phyloP scores from a whole-genome alignment of 2,888 invertebrate species.

The Latrodectus hesperus region DNA sequence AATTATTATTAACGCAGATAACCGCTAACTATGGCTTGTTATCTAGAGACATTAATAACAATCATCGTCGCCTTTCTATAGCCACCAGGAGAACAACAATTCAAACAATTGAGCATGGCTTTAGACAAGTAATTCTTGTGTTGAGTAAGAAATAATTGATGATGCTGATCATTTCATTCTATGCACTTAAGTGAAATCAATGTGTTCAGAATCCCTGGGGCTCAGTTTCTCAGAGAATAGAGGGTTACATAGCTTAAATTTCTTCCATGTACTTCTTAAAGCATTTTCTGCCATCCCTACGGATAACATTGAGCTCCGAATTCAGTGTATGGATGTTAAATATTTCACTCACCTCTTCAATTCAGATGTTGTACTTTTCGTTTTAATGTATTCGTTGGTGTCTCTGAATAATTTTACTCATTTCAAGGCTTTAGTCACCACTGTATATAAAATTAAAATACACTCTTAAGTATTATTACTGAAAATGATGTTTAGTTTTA shows the following conservation, averaged over 20 bases:
- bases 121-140: slow-evolving; percentile 21
- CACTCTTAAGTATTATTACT: too few species aligned
- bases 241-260: background rate
- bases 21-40: background rate
- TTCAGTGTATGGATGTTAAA: slow-evolving; percentile 4
- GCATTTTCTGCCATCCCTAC: slow-evolving; percentile 7
- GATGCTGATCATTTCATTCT: slow-evolving; percentile 44
- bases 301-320: background rate
- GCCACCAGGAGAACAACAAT: slow-evolving; percentile 37
- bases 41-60: slow-evolving; percentile 33
- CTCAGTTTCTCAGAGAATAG: slow-evolving; percentile 33
- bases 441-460: too few species aligned
- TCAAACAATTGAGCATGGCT: background rate
- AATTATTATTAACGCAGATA: background rate
- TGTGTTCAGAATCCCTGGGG: slow-evolving; percentile 34
- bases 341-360: background rate
- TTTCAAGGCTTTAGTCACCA: too few species aligned
- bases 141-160: slow-evolving; percentile 60
- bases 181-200: slow-evolving; percentile 54
- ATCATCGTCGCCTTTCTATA: slow-evolving; percentile 40
- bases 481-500: too few species aligned
- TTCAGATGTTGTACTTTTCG: too few species aligned
- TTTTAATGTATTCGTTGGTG: too few species aligned
- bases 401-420: too few species aligned
- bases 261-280: slow-evolving; percentile 2